Evolutionary conservation across 1,140 invertebrate species (phyloP), one percentile per base, ranked within the genome.

Genomic region (Drosophila santomea): DNA sequence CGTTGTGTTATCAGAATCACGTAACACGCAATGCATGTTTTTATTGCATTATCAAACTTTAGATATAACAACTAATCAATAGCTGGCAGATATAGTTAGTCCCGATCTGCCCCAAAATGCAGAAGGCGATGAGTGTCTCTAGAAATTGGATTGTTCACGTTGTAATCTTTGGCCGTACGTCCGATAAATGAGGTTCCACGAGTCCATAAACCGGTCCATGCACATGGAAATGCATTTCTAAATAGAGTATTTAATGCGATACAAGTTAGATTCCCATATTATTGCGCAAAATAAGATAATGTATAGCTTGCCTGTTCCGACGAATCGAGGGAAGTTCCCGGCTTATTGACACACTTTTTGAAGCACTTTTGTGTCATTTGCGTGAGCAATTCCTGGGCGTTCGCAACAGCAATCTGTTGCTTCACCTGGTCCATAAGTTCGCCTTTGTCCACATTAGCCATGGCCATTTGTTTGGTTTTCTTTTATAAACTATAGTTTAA

Each of bases 341-440:
- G 98, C 92, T 97, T 98, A 51, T 93, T 92, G 73, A 99, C 96
- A 93, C 98, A 99, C 91, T 98, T 98, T 92, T 97, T 97, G 91
- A 98, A 99, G 93, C 98, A 99, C 93, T 99, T 99, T 91, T 98
- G 97, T 39, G 97, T 97, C 95, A 99, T 98, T 96, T 98, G 97
- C 93, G 96, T 96, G 45, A 99, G 93, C 75, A 99, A 93, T 94
- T 98, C 98, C 93, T 99, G 98, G 20, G 97, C 97, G 93, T 98
- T 98, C 23, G 97, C 97, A 43, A 99, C 95, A 1, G 97, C 97
- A 67, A 99, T 97, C 94, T 99, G 97, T 93, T 99, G 97, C 93
- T 98, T 98, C 8, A 99, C 96, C 94, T 98, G 97, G 78, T 98
- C 96, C 96, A 99, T 98, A 23, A 99, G 92, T 85, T 98, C 97